Evolutionary conservation across 2,888 invertebrate species (phyloP).

Genomic region (Cantharis lateralis): DNA sequence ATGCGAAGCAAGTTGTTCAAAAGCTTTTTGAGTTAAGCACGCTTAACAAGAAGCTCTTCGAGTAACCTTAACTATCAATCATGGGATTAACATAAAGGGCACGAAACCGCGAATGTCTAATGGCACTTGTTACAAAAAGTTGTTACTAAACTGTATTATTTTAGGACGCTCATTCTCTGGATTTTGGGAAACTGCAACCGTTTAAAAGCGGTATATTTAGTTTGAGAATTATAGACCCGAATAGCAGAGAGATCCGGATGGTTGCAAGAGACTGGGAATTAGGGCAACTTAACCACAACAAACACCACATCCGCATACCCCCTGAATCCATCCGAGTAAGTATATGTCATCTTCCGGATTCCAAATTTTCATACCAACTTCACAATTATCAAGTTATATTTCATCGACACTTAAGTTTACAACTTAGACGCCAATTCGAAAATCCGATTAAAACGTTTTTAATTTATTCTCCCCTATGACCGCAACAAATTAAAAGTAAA

Average conservation of each 20-base stretch:
- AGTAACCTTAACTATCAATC: conserved; percentile 26
- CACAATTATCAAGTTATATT: conserved; percentile 22
- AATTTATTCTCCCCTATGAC: background rate
- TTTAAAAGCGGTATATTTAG: conserved; percentile 72
- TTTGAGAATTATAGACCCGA: conserved; percentile 65
- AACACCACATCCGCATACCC: conserved; percentile 31
- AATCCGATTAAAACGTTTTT: background rate
- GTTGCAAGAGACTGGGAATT: conserved; percentile 57
- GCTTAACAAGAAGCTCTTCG: conserved; percentile 17
- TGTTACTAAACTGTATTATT: conserved; percentile 21
- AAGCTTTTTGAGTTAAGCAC: conserved; percentile 17
- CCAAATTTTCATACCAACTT: conserved; percentile 24
- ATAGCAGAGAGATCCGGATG: conserved; percentile 58
- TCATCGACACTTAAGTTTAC: background rate
- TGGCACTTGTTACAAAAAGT: conserved; percentile 10
- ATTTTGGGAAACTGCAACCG: conserved; percentile 62
- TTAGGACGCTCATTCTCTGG: conserved; percentile 67
- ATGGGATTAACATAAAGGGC: conserved; percentile 18
- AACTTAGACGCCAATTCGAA: background rate
- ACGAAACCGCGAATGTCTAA: conserved; percentile 12
- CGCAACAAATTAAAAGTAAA: background rate
- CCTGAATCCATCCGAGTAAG: conserved; percentile 35
- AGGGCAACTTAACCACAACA: conserved; percentile 33
- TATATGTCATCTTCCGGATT: conserved; percentile 21
- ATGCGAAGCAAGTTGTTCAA: conserved; percentile 11